Percentiles rank a stretch among this genome's conserved stretches.
phyloP scores from a whole-genome alignment of 2,888 invertebrate genomes.

The Tortrix viridana region DNA sequence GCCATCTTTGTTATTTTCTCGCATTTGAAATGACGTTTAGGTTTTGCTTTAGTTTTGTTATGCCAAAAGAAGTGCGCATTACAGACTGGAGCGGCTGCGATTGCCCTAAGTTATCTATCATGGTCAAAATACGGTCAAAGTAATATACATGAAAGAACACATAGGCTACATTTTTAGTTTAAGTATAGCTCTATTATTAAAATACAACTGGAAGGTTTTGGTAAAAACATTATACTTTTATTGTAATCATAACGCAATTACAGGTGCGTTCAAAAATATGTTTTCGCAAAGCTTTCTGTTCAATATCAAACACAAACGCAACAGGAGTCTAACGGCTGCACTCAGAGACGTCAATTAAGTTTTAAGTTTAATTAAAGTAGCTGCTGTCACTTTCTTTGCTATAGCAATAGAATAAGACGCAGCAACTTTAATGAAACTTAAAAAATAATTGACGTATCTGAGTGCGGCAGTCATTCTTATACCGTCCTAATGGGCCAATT shows the following conservation, averaged over 20 bases:
- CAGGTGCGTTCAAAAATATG: constrained; percentile 13
- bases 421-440: too few species aligned
- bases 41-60: constrained; percentile 41
- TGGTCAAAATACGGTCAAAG: too few species aligned
- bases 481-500: too few species aligned
- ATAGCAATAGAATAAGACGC: too few species aligned
- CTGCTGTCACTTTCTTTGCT: too few species aligned
- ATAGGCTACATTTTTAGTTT: too few species aligned
- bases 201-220: constrained; percentile 38
- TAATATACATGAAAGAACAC: too few species aligned
- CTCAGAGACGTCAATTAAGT: too few species aligned
- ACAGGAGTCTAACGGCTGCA: too few species aligned
- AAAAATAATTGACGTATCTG: too few species aligned
- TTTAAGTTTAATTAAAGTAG: too few species aligned
- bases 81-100: not conserved
- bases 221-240: not conserved
- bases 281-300: constrained; percentile 3
- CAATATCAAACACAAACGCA: constrained; percentile 4
- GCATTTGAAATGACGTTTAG: constrained; percentile 76
- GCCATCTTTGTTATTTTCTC: constrained; percentile 88
- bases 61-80: constrained; percentile 17
- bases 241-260: constrained; percentile 27
- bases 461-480: too few species aligned
- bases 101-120: not conserved
- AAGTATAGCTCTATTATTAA: constrained; percentile 26